Evolutionary conservation across 2,888 invertebrate genomes (phyloP).

Genomic region (Drosophila aldrichi): DNA sequence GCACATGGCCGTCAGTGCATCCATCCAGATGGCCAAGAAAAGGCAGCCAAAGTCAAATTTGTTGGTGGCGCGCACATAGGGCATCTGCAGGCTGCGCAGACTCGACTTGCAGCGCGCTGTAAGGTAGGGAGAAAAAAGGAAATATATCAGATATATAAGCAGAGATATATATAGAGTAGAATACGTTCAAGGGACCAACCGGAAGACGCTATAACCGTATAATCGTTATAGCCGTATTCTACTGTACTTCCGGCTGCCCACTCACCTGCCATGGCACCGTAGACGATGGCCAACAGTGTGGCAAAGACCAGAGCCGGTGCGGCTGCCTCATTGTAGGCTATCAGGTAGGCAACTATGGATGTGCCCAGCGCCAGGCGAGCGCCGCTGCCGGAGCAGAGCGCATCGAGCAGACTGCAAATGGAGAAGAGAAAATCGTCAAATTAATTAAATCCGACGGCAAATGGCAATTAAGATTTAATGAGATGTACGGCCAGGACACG

Average conservation of each 20-base stretch:
- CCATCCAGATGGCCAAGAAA: conserved; percentile 87
- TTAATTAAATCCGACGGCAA: conserved; percentile 32
- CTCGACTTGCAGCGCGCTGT: conserved; percentile 84
- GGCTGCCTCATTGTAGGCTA: conserved; percentile 84
- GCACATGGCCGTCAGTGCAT: conserved; percentile 86
- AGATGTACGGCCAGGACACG: conserved; percentile 5
- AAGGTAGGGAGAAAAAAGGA: not conserved
- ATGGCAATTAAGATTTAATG: conserved; percentile 45
- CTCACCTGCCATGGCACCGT: conserved; percentile 83
- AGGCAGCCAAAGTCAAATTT: conserved; percentile 85
- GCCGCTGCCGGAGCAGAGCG: conserved; percentile 83
- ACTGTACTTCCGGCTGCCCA: not conserved
- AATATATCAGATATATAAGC: not conserved
- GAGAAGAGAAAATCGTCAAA: not conserved
- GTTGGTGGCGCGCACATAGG: conserved; percentile 85
- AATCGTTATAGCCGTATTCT: too few relatives aligned
- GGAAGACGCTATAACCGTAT: too few relatives aligned
- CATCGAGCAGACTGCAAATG: conserved; percentile 77
- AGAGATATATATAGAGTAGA: too few relatives aligned
- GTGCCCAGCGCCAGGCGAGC: conserved; percentile 85
- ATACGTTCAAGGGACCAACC: too few relatives aligned
- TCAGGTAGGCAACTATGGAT: conserved; percentile 82
- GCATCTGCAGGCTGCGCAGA: conserved; percentile 84
- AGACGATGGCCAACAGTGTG: conserved; percentile 82
- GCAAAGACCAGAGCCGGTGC: conserved; percentile 83